phyloP scores from a whole-genome alignment of 30 jellyfish, hydroid and myxozoan genomes.

The Cassiopea xamachana region DNA sequence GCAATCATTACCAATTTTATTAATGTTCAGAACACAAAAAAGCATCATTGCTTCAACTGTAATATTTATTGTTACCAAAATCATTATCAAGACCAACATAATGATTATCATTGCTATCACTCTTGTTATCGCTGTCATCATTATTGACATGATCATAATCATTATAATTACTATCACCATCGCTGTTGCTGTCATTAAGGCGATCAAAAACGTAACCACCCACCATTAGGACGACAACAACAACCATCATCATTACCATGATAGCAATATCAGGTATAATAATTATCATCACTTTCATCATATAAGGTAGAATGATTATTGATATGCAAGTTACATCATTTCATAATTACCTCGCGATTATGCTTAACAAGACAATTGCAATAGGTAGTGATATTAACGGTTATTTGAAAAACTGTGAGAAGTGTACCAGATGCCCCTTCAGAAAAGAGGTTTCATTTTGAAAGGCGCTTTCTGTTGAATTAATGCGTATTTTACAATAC shows the following conservation, averaged over 20 bases:
- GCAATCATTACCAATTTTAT: no score
- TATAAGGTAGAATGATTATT: not conserved
- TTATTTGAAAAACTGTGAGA: not conserved
- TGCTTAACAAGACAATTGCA: not conserved
- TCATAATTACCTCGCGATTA: not conserved
- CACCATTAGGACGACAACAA: not conserved
- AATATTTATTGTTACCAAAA: not conserved
- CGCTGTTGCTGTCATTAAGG: not conserved
- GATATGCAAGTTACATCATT: not conserved
- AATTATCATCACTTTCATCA: not conserved
- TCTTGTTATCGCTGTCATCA: not conserved
- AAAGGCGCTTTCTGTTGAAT: conserved; percentile 4
- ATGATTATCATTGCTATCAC: not conserved
- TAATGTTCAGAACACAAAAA: no score
- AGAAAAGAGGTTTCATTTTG: not conserved
- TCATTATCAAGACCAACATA: not conserved
- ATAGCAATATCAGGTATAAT: not conserved
- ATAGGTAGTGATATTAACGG: not conserved
- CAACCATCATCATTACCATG: not conserved
- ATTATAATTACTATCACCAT: not conserved
- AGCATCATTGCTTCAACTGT: not conserved
- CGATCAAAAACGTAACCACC: not conserved
- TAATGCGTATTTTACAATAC: conserved; percentile 3
- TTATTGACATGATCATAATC: not conserved
- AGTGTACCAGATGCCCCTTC: not conserved